Conservation (phyloP, 2,113 vertebrate genomes). For the Trochalopteron elliotii region DNA sequence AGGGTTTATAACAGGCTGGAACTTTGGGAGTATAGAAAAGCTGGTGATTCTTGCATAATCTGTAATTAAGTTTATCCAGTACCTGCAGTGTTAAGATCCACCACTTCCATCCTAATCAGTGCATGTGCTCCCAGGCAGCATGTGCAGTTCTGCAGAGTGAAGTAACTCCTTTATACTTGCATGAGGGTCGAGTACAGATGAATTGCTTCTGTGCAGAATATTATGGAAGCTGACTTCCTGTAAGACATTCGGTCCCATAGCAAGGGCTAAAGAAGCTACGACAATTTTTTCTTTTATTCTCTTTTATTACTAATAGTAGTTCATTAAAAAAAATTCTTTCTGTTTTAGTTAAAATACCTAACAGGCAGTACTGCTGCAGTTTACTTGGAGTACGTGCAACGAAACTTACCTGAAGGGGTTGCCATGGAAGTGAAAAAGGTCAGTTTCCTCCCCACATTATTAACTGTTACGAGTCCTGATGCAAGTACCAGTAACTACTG, state of each 20-base stretch:
- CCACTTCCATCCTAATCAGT: background rate
- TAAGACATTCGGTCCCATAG: background rate
- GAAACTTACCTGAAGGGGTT: conserved; percentile 94
- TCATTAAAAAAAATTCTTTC: background rate
- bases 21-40: background rate
- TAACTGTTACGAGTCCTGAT: background rate
- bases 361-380: conserved; percentile 89
- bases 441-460: background rate
- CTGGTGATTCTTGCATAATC: background rate
- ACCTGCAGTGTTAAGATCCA: background rate
- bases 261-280: background rate
- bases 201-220: background rate
- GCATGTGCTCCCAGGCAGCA: background rate
- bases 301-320: background rate
- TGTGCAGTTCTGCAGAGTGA: background rate
- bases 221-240: background rate
- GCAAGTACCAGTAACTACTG: background rate
- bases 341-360: conserved; percentile 82
- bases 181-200: background rate
- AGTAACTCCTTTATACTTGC: background rate
- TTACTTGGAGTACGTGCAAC: conserved; percentile 94
- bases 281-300: background rate
- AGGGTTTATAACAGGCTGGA: background rate
- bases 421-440: conserved; percentile 96
- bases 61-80: background rate